Conservation (phyloP, 2,888 invertebrate genomes). For the Parnassius orleans region DNA sequence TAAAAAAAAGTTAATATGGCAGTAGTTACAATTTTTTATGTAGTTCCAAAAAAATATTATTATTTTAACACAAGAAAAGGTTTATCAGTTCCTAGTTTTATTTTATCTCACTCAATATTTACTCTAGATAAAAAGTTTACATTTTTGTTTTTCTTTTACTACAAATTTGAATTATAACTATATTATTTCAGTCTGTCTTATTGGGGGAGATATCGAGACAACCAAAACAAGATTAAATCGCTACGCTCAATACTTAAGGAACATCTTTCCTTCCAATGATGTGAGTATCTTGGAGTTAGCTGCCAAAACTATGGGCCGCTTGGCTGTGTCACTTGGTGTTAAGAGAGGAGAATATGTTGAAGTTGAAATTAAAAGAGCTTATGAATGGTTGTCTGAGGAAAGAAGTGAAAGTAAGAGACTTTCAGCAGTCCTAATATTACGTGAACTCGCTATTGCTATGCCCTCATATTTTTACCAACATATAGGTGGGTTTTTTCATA, state of each 20-base stretch:
- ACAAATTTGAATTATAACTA: neutral
- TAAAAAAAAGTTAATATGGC: too few relatives aligned
- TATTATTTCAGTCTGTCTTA: conserved; percentile 88
- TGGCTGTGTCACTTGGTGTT: conserved; percentile 93
- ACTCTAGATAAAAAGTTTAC: too few relatives aligned
- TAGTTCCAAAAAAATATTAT: too few relatives aligned
- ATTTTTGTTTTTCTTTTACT: too few relatives aligned
- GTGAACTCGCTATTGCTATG: conserved; percentile 96
- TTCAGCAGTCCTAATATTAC: conserved; percentile 94
- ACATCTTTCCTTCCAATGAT: conserved; percentile 93
- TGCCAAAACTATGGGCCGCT: conserved; percentile 95
- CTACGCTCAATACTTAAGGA: conserved; percentile 95
- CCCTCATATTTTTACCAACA: conserved; percentile 98
- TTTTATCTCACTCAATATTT: too few relatives aligned
- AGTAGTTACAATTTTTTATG: too few relatives aligned
- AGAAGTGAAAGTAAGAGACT: conserved; percentile 94
- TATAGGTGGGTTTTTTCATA: conserved; percentile 93
- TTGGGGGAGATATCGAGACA: conserved; percentile 95
- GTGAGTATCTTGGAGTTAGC: conserved; percentile 95
- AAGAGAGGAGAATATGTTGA: conserved; percentile 97
- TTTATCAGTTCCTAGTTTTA: too few relatives aligned
- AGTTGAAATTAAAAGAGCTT: conserved; percentile 95
- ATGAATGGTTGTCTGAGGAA: conserved; percentile 96
- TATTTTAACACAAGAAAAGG: too few relatives aligned
- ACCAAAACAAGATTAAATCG: conserved; percentile 92